Base-by-base conservation (phyloP, 1,140 invertebrate species). In the Zaprionus davidi region DNA sequence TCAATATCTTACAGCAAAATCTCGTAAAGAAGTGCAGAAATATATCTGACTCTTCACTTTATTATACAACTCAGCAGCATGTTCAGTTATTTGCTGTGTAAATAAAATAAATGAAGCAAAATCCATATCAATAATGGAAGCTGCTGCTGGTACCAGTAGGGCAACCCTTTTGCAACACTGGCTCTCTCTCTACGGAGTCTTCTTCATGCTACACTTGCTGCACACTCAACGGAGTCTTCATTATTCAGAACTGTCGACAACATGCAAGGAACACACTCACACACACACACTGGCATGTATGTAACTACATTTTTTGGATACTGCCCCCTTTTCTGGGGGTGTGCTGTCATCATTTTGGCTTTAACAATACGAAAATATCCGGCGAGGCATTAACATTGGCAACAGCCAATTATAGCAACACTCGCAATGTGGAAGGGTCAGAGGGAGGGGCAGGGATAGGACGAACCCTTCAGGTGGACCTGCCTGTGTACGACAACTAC, bases 341-440 rank as follows among this genome's bases (percentile, higher is more conserved):
- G n/a, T 49, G 67, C 67, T 75, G 67, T 51, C 72, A 71, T 75
- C 72, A 64, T 75, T 71, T 41, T n/a, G 72, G 66, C 41, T 24
- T 64, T 64, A 71, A 58, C 53, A 64, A 64, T 53, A 59, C 17
- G 24, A 9, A n/a, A 56, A 62, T 59, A 64, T 70, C 41, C 53
- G 41, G 28, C 38, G 51, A 24, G 67, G 72, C 67, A 75, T 75
- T 75, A 75, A 75, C 72, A 75, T 75, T 64, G 67, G 67, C 67
- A 64, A 65, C 62, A 77, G 70, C 63, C 74, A 77, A 77, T 77
- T 77, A 77, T 72, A 73, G 69, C 56, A 56, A 46, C 38, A 62
- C 62, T 56, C 51, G 13, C 15, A 15, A 9, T 4, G 17, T 44
- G 38, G 4, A 4, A 57, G 31, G 4, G 9, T 20, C 5, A 28